These are phyloP conservation scores for Morus bassanus DNA, from an alignment of 2,797 vertebrate genomes.

Conservation along the genomic window DNA sequence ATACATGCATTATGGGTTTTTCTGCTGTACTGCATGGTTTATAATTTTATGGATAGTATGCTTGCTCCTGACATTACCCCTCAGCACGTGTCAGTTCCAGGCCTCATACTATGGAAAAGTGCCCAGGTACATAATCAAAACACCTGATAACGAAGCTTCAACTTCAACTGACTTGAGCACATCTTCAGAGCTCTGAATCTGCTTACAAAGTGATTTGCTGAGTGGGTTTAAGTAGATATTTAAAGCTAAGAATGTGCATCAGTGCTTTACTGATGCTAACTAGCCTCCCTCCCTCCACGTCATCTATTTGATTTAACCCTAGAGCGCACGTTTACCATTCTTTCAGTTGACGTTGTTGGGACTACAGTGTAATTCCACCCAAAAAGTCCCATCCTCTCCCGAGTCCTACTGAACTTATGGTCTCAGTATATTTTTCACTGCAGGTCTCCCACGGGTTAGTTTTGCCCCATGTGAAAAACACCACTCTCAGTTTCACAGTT, in stretches of 20 bases:
- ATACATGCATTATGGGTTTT: background rate
- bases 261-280: background rate
- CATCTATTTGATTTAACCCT: background rate
- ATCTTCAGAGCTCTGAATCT: conserved; percentile 1
- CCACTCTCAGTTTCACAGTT: background rate
- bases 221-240: conserved; percentile 3
- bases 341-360: background rate
- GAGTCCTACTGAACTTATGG: background rate
- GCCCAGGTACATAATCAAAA: background rate
- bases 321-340: background rate
- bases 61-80: background rate
- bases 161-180: background rate
- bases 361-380: background rate
- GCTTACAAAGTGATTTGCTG: conserved; percentile 17
- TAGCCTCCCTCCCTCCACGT: background rate
- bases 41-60: background rate
- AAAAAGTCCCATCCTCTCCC: background rate
- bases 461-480: background rate
- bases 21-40: background rate
- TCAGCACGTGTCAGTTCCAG: background rate
- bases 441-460: background rate
- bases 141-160: background rate
- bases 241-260: background rate
- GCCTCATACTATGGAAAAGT: background rate
- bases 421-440: background rate